phyloP scores from a whole-genome alignment of 2,888 invertebrate species.

The Aphodius granarius region DNA sequence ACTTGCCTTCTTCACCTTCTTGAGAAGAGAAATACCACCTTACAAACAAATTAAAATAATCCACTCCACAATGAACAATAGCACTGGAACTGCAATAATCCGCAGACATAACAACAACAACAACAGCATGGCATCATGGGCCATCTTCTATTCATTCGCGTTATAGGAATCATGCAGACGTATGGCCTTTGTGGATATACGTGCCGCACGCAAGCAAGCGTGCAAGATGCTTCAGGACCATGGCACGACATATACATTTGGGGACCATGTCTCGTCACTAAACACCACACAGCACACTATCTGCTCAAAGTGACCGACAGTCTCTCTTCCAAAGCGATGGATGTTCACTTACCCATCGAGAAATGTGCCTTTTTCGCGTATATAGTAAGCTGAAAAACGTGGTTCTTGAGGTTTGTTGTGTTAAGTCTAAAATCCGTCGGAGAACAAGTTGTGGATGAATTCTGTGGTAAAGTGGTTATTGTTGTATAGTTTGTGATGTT shows the following conservation, averaged over 20 bases:
- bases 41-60: too few species aligned
- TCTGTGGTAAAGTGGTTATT: too few species aligned
- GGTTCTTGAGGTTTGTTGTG: too few species aligned
- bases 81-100: neutral
- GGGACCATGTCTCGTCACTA: constrained; percentile 40
- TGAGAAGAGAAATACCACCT: neutral
- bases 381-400: neutral
- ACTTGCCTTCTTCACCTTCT: too few species aligned
- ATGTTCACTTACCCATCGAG: constrained; percentile 19
- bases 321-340: constrained; percentile 4
- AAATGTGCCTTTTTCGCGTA: constrained; percentile 7
- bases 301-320: constrained; percentile 39
- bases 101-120: neutral
- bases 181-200: constrained; percentile 34
- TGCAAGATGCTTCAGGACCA: constrained; percentile 47
- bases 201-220: constrained; percentile 50
- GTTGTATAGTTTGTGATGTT: too few species aligned
- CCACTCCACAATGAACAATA: too few species aligned
- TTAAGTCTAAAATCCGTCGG: too few species aligned
- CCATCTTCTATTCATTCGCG: neutral
- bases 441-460: too few species aligned
- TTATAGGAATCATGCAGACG: neutral
- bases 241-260: constrained; percentile 45
- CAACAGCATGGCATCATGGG: neutral
- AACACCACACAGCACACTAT: constrained; percentile 16